phyloP scores from a whole-genome alignment of 2,888 invertebrate species.

The Phasia obesa region DNA sequence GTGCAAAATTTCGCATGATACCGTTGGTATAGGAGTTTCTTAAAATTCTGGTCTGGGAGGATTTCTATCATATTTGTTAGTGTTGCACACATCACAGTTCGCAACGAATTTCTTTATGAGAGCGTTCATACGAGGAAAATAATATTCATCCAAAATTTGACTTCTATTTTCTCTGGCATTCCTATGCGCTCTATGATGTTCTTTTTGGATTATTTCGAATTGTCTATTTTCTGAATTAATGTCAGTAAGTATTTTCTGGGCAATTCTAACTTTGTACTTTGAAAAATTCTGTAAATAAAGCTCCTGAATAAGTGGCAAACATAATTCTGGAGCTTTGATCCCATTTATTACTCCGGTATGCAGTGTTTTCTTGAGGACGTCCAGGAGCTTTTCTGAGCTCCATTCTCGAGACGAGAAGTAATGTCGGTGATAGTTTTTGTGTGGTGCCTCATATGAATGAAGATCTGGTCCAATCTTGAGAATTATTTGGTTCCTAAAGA shows the following conservation, averaged over 20 bases:
- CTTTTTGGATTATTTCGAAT: constrained; percentile 37
- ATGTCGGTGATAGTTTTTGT: neutral
- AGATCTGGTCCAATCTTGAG: constrained; percentile 40
- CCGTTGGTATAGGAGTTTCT: constrained; percentile 22
- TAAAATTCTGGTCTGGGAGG: constrained; percentile 21
- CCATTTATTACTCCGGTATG: neutral
- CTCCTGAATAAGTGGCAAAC: neutral
- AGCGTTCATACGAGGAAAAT: constrained; percentile 43
- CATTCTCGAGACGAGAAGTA: constrained; percentile 7
- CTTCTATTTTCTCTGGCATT: constrained; percentile 40
- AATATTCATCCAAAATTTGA: constrained; percentile 53
- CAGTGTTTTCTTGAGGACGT: constrained; percentile 12
- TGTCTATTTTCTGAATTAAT: neutral
- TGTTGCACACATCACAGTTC: constrained; percentile 21
- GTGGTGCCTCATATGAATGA: neutral
- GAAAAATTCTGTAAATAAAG: neutral
- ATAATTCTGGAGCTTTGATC: neutral
- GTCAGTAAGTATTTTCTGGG: neutral
- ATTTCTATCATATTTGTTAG: constrained; percentile 53
- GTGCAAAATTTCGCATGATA: constrained; percentile 51
- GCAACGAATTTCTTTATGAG: neutral
- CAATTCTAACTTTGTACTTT: neutral
- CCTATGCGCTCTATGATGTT: constrained; percentile 56
- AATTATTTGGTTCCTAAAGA: constrained; percentile 64
- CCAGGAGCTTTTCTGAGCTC: neutral